Base-by-base conservation (phyloP, 2,888 invertebrate species). In the Escarpia spicata region DNA sequence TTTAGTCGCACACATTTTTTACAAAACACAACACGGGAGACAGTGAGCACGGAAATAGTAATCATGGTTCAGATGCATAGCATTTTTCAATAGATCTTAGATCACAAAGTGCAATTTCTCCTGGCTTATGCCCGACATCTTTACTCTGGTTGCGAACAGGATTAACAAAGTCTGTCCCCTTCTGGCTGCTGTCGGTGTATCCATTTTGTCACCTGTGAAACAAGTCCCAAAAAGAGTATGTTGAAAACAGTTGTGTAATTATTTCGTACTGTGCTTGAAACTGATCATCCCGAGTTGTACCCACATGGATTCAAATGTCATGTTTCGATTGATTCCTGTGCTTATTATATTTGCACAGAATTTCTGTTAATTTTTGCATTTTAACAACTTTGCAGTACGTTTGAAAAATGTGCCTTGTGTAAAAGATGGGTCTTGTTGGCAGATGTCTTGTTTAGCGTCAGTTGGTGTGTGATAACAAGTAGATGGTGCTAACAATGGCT, bases 141-240 rank as follows among this genome's bases (percentile, higher is more conserved):
- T n/a, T 26, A 75, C 26, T 75, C 75, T 75, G 75, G 75, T 75
- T 75, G 75, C 75, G n/a, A 75, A 75, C 75, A 75, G 75, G n/a
- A 75, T n/a, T 75, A 6, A 15, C n/a, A 75, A 37, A 37, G 52
- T 52, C 75, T 75, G 75, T 75, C 75, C 2, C 19, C 26, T 19
- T 75, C 75, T 26, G 52, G 6, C 26, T 75, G 75, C n/a, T 19
- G 26, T 26, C 15, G 75, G 6, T 75, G 26, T 75, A 26, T n/a
- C 75, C 15, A 75, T 75, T 26, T 75, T 75, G 75, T 75, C 26
- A 75, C 19, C 26, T 75, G 75, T 26, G 26, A 75, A 75, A 75
- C 75, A 26, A 75, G 75, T 75, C 19, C 75, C 19, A 26, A 75
- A n/a, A 26, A 26, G 26, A 26, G 19, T 75, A 75, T n/a, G 6